These are phyloP conservation scores for Cyclophora albipunctata DNA, from an alignment of 2,888 invertebrate species.

Conservation along the genomic window DNA sequence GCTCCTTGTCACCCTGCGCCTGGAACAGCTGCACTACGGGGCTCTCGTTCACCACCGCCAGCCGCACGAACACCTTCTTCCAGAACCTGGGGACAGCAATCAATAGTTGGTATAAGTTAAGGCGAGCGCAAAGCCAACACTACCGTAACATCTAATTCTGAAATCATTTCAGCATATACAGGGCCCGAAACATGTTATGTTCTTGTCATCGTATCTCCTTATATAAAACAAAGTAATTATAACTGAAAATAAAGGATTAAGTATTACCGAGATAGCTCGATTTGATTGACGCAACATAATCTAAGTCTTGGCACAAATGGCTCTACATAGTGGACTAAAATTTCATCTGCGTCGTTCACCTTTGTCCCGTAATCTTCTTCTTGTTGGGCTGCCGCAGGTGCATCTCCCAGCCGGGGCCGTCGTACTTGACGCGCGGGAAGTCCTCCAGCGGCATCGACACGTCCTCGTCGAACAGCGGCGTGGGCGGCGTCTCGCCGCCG, in stretches of 20 bases:
- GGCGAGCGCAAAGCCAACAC: background rate
- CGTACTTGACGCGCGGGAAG: slow-evolving; percentile 86
- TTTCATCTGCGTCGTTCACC: slow-evolving; percentile 31
- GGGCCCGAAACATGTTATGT: too few relatives aligned
- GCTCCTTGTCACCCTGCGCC: slow-evolving; percentile 88
- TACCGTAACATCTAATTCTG: too few relatives aligned
- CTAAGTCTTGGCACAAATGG: too few relatives aligned
- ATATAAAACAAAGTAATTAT: too few relatives aligned
- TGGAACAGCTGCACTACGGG: slow-evolving; percentile 91
- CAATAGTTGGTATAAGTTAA: background rate
- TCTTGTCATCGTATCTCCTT: too few relatives aligned
- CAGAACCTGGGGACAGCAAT: slow-evolving; percentile 81
- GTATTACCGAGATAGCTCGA: too few relatives aligned
- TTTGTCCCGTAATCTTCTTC: slow-evolving; percentile 95
- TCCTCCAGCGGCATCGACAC: slow-evolving; percentile 93
- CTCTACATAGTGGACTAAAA: too few relatives aligned
- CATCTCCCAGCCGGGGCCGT: slow-evolving; percentile 96
- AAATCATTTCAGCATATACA: too few relatives aligned
- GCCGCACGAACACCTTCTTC: slow-evolving; percentile 95
- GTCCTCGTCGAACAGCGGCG: slow-evolving; percentile 95
- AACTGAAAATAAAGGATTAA: too few relatives aligned
- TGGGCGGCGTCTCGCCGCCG: slow-evolving; percentile 86
- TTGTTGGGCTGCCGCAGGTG: slow-evolving; percentile 96
- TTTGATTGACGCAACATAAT: too few relatives aligned
- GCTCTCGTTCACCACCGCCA: slow-evolving; percentile 86